Base-by-base conservation (phyloP, 2,888 invertebrate genomes). In the Automeris io region DNA sequence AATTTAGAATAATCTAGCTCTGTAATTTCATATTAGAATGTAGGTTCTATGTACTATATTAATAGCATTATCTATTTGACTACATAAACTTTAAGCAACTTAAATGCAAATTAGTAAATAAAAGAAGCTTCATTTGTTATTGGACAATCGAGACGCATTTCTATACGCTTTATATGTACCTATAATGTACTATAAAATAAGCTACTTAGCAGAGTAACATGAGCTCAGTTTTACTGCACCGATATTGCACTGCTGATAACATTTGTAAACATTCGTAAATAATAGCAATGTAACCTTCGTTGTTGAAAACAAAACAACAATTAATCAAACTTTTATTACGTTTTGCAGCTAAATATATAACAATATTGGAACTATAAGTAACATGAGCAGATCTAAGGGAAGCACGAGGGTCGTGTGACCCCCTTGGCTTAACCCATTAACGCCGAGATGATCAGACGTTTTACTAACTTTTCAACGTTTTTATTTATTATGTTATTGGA, bases 221-320 rank as follows among this genome's bases (percentile, higher is more conserved):
- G 6, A 21, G 5, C 16, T 11, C 33, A 12, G 9, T 23, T 8
- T 9, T 23, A 51, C 42, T 51, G 49, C 50, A 51, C 39, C 36
- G 43, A 39, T 46, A 47, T 61, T 53, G 54, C 57, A 49, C 45
- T 58, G 40, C 44, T 50, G 66, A 64, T 71, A 70, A 65, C 55
- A 47, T 44, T 48, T 45, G 42, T 47, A 49, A 49, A 56, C 68
- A 61, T 65, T 63, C 63, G 57, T 47, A 40, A 57, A 52, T 54
- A 59, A 55, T 61, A 66, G 66, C 63, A 54, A 43, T 31, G 33
- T 57, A 68, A 61, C 73, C 70, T 71, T 71, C 63, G 44, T 33
- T 41, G 42, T 31, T 33, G 41, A 47, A 41, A 41, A 42, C 43
- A 45, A 48, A 18, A n/a, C n/a, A n/a, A n/a, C n/a, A n/a, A n/a